Percentiles rank a stretch among this genome's conserved stretches.
Conservation (phyloP, 1,140 invertebrate genomes). For the Pinna nobilis region DNA sequence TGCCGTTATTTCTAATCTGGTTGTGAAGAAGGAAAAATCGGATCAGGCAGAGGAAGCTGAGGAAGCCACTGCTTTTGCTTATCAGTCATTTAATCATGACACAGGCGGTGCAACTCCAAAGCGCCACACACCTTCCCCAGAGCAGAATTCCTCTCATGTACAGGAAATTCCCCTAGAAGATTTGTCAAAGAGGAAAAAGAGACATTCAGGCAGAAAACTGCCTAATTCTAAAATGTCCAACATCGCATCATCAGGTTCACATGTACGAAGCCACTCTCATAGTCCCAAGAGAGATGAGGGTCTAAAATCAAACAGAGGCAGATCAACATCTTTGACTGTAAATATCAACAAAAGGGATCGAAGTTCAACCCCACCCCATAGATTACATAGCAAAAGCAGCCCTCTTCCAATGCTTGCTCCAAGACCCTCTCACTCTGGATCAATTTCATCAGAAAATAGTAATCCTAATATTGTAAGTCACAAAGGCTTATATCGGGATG, state of each 20-base stretch:
- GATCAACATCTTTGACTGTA: slow-evolving; percentile 41
- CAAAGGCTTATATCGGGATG: slow-evolving; percentile 45
- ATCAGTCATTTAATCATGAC: slow-evolving; percentile 78
- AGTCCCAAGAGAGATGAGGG: slow-evolving; percentile 55
- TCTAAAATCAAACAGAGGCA: slow-evolving; percentile 34
- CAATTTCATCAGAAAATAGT: slow-evolving; percentile 43
- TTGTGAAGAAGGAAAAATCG: neutral
- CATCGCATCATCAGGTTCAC: slow-evolving; percentile 12
- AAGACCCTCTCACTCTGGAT: slow-evolving; percentile 26
- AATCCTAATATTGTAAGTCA: too few species aligned
- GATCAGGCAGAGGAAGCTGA: slow-evolving; percentile 56
- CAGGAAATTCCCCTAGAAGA: slow-evolving; percentile 89
- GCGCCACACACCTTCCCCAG: slow-evolving; percentile 37
- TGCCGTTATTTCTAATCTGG: neutral
- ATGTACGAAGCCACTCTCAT: slow-evolving; percentile 59
- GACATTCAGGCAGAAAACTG: slow-evolving; percentile 36
- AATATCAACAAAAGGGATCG: slow-evolving; percentile 24
- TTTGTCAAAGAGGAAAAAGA: slow-evolving; percentile 75
- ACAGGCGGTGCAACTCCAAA: slow-evolving; percentile 77
- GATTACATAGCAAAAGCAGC: slow-evolving; percentile 54
- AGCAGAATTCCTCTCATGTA: slow-evolving; percentile 25
- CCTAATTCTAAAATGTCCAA: slow-evolving; percentile 19
- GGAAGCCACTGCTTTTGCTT: slow-evolving; percentile 79
- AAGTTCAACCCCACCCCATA: slow-evolving; percentile 46
- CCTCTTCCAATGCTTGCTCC: slow-evolving; percentile 38